Percentiles rank a stretch among this genome's conserved stretches.
Evolutionary conservation across 2,797 vertebrate species (phyloP).

Genomic region (Chiropotes sagulatus): DNA sequence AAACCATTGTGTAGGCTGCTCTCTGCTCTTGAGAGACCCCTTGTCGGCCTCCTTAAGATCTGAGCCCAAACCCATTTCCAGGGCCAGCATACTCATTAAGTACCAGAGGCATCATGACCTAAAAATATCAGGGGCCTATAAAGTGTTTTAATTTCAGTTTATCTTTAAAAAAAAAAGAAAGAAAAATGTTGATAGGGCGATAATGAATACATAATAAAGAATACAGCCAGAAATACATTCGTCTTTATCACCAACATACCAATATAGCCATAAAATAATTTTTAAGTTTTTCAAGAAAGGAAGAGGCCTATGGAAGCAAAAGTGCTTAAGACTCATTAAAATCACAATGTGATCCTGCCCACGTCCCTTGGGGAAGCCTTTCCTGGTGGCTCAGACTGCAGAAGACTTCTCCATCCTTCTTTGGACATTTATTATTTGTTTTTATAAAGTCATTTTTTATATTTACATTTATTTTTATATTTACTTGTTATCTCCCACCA

Average conservation of each 20-base stretch:
- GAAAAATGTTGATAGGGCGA: not conserved
- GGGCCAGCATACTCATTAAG: not conserved
- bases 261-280: not conserved
- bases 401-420: not conserved
- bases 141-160: not conserved
- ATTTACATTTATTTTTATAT: not conserved
- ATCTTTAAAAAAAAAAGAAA: not conserved
- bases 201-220: not conserved
- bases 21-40: not conserved
- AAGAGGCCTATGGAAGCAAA: not conserved
- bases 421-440: not conserved
- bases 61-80: not conserved
- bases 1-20: not conserved
- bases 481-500: not conserved
- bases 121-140: not conserved
- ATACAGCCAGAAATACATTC: not conserved
- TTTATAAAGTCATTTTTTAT: not conserved
- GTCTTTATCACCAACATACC: not conserved
- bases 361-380: not conserved
- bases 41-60: fast-evolving
- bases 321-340: too few relatives aligned
- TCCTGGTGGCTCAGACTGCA: not conserved
- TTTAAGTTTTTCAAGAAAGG: not conserved
- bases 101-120: not conserved
- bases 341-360: not conserved